Percentiles rank a stretch among this genome's conserved stretches.
Evolutionary conservation across 2,888 invertebrate species (phyloP).

Genomic region (Pachydiplax longipennis): DNA sequence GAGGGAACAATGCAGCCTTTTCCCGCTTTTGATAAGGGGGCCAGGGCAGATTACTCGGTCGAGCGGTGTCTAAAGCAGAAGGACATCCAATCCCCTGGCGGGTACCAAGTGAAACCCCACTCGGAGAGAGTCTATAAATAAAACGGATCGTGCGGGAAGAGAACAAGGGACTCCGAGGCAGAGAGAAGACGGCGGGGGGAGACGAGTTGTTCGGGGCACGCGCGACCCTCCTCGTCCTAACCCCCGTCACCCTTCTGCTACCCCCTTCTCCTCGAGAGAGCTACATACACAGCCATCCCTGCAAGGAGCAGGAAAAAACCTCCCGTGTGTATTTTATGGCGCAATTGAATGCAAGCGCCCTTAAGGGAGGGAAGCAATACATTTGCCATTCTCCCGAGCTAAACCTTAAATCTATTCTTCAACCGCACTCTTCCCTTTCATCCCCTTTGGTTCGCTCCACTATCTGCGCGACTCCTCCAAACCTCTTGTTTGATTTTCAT

Average conservation of each 20-base stretch:
- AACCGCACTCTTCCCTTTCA: neutral
- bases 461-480: neutral
- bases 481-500: neutral
- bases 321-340: slow-evolving; percentile 39
- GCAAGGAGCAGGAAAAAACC: neutral
- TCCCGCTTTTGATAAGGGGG: neutral
- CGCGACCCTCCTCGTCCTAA: neutral
- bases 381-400: slow-evolving; percentile 35
- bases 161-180: slow-evolving; percentile 35
- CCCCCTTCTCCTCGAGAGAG: neutral
- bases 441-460: neutral
- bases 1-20: neutral
- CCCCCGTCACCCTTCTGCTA: neutral
- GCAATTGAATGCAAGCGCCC: slow-evolving; percentile 43
- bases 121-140: slow-evolving; percentile 32
- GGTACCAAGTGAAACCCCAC: slow-evolving; percentile 23
- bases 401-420: slow-evolving; percentile 36
- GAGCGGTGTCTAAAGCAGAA: neutral
- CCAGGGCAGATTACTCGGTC: neutral
- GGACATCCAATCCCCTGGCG: slow-evolving; percentile 30
- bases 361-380: slow-evolving; percentile 41
- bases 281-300: slow-evolving; percentile 22
- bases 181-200: neutral
- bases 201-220: slow-evolving; percentile 28
- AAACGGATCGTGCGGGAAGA: slow-evolving; percentile 37